Conservation (phyloP, 1,140 invertebrate genomes). For the Zaprionus capensis region DNA sequence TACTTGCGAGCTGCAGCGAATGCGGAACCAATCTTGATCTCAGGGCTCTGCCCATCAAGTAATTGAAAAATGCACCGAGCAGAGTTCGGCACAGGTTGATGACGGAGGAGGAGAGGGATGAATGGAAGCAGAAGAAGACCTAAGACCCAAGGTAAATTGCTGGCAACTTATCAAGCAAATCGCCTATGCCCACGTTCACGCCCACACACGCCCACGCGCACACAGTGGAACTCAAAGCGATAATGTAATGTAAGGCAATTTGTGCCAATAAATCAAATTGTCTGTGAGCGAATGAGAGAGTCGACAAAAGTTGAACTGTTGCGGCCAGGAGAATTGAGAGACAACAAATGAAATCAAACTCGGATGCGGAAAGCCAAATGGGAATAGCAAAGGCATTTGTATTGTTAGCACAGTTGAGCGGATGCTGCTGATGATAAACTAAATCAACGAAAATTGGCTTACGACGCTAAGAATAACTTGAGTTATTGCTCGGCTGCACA, state of each 20-base stretch:
- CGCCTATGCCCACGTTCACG: slow-evolving; percentile 14
- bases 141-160: slow-evolving; percentile 46
- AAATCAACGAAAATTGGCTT: slow-evolving; percentile 82
- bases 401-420: slow-evolving; percentile 34
- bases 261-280: slow-evolving; percentile 81
- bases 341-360: slow-evolving; percentile 74
- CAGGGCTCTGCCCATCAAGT: slow-evolving; percentile 54
- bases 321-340: slow-evolving; percentile 37
- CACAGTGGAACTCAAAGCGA: slow-evolving; percentile 67
- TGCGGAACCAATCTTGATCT: neutral
- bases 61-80: slow-evolving; percentile 68
- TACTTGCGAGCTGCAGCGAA: slow-evolving; percentile 40
- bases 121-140: neutral
- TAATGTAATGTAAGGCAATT: slow-evolving; percentile 80
- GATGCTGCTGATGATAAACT: slow-evolving; percentile 73
- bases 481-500: slow-evolving; percentile 65
- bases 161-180: slow-evolving; percentile 33
- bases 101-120: neutral
- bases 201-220: slow-evolving; percentile 25
- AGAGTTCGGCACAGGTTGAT: neutral
- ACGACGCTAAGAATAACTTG: slow-evolving; percentile 69
- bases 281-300: slow-evolving; percentile 27
- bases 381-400: slow-evolving; percentile 77
- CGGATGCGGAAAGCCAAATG: slow-evolving; percentile 54
- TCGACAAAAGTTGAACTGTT: slow-evolving; percentile 48